These are phyloP conservation scores for Boleophthalmus pectinirostris DNA, from an alignment of 2,113 vertebrate genomes.

Conservation along the genomic window DNA sequence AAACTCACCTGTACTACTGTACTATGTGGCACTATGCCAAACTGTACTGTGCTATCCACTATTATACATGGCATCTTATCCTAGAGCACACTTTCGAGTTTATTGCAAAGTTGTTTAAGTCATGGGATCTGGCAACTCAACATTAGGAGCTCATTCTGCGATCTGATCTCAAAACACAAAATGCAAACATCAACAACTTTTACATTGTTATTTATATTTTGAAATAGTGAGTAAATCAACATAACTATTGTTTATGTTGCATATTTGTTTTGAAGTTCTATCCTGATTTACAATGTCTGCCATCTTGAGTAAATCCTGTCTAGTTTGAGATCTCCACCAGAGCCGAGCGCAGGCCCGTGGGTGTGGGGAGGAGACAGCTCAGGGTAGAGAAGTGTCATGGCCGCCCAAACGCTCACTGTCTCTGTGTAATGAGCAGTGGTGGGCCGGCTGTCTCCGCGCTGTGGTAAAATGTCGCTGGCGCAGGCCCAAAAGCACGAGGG, in stretches of 20 bases:
- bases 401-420: constrained; percentile 27
- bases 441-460: constrained; percentile 50
- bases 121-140: no score
- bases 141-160: no score
- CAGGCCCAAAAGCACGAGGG: constrained; percentile 43
- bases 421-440: constrained; percentile 58
- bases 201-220: no score
- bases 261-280: not conserved
- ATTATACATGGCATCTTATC: not conserved
- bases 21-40: no score
- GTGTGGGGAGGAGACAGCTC: not conserved
- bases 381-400: constrained; percentile 40
- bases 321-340: not conserved
- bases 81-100: not conserved
- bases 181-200: no score
- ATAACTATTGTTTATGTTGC: no score
- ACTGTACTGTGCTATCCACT: no score
- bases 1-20: no score
- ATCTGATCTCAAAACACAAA: no score
- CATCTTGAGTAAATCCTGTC: not conserved
- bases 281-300: not conserved
- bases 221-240: no score
- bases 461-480: constrained; percentile 45
- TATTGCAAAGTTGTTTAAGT: not conserved
- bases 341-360: not conserved